These are phyloP conservation scores for Homarus gammarus DNA, from an alignment of 2,888 invertebrate species.

Conservation along the genomic window DNA sequence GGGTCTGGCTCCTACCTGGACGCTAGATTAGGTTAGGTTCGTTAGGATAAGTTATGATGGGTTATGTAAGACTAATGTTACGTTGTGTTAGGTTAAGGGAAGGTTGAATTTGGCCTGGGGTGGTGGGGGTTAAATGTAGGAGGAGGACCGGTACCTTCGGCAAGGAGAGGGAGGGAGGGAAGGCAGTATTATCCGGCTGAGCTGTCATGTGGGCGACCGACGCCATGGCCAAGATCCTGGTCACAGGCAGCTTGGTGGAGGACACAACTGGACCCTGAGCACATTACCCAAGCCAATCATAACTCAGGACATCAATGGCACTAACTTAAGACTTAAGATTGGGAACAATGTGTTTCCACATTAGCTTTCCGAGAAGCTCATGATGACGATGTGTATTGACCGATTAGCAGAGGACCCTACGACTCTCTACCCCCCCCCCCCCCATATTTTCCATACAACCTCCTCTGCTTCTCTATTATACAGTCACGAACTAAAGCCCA, in stretches of 20 bases:
- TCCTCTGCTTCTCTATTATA: too few species aligned
- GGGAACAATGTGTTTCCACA: constrained; percentile 38
- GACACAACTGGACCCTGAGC: constrained; percentile 3
- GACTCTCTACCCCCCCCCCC: too few species aligned
- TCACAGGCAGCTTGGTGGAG: background rate
- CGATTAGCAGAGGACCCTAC: constrained; percentile 47
- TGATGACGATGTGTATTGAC: constrained; percentile 14
- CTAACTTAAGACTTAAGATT: constrained; percentile 41
- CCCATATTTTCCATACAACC: too few species aligned
- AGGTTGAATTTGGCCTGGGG: too few species aligned
- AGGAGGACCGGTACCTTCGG: too few species aligned
- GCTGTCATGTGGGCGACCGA: constrained; percentile 26
- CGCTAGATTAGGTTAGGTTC: too few species aligned
- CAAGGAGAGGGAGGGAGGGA: background rate
- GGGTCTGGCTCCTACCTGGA: too few species aligned
- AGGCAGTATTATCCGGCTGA: constrained; percentile 21
- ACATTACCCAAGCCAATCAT: constrained; percentile 30
- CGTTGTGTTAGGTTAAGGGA: too few species aligned
- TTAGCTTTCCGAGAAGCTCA: constrained; percentile 36
- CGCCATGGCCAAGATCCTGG: constrained; percentile 9
- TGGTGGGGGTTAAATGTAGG: too few species aligned
- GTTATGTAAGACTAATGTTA: too few species aligned
- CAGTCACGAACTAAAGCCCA: too few species aligned
- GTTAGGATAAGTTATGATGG: too few species aligned
- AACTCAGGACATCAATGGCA: constrained; percentile 43